phyloP scores from a whole-genome alignment of 2,113 vertebrate genomes.

The Istiophorus platypterus region DNA sequence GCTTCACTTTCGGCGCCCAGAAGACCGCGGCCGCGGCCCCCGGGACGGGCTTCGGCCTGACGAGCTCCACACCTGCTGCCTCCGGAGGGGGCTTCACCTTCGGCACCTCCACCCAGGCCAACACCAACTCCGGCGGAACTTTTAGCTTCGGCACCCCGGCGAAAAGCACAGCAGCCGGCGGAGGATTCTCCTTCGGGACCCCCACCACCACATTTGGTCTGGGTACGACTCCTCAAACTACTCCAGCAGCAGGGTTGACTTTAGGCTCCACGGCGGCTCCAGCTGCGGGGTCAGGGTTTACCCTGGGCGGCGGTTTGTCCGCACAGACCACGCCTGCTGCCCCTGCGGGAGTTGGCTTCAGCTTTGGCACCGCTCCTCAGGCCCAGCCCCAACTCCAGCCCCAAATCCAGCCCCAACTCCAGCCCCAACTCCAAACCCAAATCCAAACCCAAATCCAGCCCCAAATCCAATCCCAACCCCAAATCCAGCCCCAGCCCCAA shows the following conservation, averaged over 20 bases:
- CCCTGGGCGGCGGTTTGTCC: slow-evolving; percentile 64
- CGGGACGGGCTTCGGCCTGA: slow-evolving; percentile 76
- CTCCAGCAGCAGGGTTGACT: slow-evolving; percentile 76
- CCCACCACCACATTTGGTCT: slow-evolving; percentile 82
- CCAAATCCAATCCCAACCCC: too few species aligned
- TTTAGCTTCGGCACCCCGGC: slow-evolving; percentile 88
- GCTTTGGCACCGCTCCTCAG: slow-evolving; percentile 52
- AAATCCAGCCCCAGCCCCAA: slow-evolving; percentile 50
- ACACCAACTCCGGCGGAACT: slow-evolving; percentile 61
- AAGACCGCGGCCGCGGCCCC: slow-evolving; percentile 71
- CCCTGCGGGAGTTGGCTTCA: slow-evolving; percentile 72
- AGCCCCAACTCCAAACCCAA: too few species aligned
- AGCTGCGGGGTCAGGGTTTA: slow-evolving; percentile 73
- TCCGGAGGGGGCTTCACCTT: slow-evolving; percentile 83
- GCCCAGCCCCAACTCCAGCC: slow-evolving; percentile 49
- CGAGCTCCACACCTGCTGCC: slow-evolving; percentile 73
- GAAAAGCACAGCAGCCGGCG: slow-evolving; percentile 63
- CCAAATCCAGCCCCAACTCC: too few species aligned
- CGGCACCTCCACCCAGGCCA: slow-evolving; percentile 75
- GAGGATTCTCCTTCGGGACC: slow-evolving; percentile 86
- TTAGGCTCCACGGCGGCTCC: slow-evolving; percentile 79
- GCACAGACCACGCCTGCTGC: slow-evolving; percentile 59
- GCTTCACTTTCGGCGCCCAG: slow-evolving; percentile 85
- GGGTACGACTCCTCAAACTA: slow-evolving; percentile 76
- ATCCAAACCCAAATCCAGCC: too few species aligned